These are phyloP conservation scores for Drosophila funebris DNA, from an alignment of 1,140 invertebrate species.

Conservation along the genomic window DNA sequence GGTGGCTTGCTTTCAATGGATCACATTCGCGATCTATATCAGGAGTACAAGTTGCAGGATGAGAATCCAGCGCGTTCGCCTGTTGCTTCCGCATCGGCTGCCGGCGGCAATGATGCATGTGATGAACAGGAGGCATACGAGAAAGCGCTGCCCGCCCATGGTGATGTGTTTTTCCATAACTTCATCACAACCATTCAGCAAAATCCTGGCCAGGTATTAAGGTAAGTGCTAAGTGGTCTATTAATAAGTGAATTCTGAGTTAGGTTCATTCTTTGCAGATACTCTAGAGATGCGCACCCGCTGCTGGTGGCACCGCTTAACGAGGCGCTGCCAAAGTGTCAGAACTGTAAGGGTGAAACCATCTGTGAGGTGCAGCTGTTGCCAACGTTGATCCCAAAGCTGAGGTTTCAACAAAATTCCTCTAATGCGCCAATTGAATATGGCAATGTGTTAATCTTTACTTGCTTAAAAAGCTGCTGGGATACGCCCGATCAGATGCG, in stretches of 20 bases:
- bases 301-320: constrained; percentile 87
- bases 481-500: constrained; percentile 87
- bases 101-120: constrained; percentile 55
- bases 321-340: constrained; percentile 85
- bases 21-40: constrained; percentile 87
- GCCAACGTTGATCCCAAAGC: constrained; percentile 89
- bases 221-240: constrained; percentile 81
- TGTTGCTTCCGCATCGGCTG: constrained; percentile 31
- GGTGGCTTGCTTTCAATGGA: constrained; percentile 81
- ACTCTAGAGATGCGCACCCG: constrained; percentile 88
- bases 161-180: constrained; percentile 92
- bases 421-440: constrained; percentile 88
- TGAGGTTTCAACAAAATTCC: constrained; percentile 85
- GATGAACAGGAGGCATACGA: constrained; percentile 89
- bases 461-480: constrained; percentile 94
- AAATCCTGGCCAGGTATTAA: constrained; percentile 92
- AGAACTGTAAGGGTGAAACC: constrained; percentile 88
- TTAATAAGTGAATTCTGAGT: constrained; percentile 39
- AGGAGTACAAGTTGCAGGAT: constrained; percentile 87
- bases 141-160: constrained; percentile 90
- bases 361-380: constrained; percentile 93
- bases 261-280: constrained; percentile 84
- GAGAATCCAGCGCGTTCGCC: constrained; percentile 81
- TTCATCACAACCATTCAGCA: constrained; percentile 89
- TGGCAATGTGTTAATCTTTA: constrained; percentile 91